Conservation (phyloP, 2,113 vertebrate species). For the Carettochelys insculpta region DNA sequence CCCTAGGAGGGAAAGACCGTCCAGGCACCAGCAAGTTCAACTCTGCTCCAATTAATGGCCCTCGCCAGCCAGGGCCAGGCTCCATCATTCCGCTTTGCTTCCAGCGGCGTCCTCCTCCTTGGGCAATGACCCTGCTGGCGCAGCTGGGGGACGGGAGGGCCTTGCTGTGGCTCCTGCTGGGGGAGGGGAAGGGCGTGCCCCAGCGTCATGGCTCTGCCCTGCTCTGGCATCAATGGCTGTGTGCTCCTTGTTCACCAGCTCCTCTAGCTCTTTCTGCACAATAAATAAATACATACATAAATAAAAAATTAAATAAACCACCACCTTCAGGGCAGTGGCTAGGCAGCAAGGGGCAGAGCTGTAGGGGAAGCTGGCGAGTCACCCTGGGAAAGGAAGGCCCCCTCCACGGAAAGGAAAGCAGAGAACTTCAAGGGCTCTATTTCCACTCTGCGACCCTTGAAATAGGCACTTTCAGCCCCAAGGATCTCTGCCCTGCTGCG, state of each 20-base stretch:
- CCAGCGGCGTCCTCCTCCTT: not conserved
- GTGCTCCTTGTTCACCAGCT: slow-evolving; percentile 85
- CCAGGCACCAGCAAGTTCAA: not conserved
- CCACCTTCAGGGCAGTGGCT: too few species aligned
- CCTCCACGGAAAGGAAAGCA: not conserved
- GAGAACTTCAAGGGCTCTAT: not conserved
- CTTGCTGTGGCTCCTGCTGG: not conserved
- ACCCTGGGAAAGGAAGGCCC: not conserved
- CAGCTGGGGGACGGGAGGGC: not conserved
- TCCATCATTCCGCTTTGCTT: not conserved
- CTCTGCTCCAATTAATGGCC: not conserved
- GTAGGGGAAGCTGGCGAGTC: not conserved
- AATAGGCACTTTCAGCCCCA: not conserved
- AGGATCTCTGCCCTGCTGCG: not conserved
- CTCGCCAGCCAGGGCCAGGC: not conserved
- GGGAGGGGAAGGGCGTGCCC: not conserved
- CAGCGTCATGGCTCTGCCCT: not conserved
- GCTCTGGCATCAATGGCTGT: slow-evolving; percentile 78
- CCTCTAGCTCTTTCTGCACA: slow-evolving; percentile 85
- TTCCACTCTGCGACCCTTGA: not conserved
- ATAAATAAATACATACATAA: too few species aligned
- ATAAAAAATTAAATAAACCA: too few species aligned
- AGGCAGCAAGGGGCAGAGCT: not conserved
- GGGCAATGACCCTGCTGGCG: not conserved
- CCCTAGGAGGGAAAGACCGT: not conserved